phyloP scores from a whole-genome alignment of 2,888 invertebrate species.

The Mesoligia furuncula region DNA sequence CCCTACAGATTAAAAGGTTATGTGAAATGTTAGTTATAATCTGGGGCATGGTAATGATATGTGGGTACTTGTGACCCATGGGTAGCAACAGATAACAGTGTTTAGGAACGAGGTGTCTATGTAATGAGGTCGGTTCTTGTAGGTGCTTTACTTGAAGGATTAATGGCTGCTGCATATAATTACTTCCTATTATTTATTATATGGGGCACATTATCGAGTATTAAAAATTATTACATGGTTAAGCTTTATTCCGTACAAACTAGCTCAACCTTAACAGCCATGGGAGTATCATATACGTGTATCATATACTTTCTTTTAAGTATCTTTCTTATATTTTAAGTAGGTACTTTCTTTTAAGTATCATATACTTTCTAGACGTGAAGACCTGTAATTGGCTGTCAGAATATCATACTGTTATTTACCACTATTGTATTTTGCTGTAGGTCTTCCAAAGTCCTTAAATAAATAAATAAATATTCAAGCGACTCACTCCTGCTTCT shows the following conservation, averaged over 20 bases:
- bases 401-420: no score
- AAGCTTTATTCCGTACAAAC: background rate
- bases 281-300: background rate
- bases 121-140: background rate
- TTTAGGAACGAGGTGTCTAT: background rate
- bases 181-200: background rate
- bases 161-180: background rate
- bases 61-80: slow-evolving; percentile 33
- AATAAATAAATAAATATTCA: no score
- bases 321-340: no score
- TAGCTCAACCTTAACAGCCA: background rate
- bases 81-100: slow-evolving; percentile 5
- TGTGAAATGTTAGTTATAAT: slow-evolving; percentile 38
- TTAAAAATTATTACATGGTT: background rate
- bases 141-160: background rate
- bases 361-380: no score
- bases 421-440: no score
- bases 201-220: background rate
- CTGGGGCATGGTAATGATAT: slow-evolving; percentile 40
- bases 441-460: no score
- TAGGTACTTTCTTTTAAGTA: no score
- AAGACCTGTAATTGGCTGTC: no score
- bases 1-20: slow-evolving; percentile 33
- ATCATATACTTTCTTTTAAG: no score
- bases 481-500: no score